Conservation (phyloP, 2,113 vertebrate genomes). For the Argyrosomus japonicus region DNA sequence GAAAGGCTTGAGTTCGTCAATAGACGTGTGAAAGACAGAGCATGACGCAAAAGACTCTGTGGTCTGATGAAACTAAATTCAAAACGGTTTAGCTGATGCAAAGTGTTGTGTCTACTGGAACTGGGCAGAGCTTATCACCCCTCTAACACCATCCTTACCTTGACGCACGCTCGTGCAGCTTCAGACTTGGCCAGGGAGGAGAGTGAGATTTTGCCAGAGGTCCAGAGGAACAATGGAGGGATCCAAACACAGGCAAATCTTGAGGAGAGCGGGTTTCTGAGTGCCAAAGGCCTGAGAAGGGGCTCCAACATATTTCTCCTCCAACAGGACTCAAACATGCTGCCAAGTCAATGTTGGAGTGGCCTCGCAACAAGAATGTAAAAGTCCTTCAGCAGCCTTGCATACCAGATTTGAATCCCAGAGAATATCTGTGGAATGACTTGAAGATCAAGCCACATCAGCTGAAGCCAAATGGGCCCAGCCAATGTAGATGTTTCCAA, state of each 20-base stretch:
- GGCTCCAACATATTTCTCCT: conserved; percentile 50
- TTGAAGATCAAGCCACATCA: conserved; percentile 11
- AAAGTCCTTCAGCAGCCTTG: conserved; percentile 53
- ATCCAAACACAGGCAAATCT: conserved; percentile 54
- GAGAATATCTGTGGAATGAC: conserved; percentile 50
- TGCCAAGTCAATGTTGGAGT: conserved; percentile 62
- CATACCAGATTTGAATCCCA: conserved; percentile 48
- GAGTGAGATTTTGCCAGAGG: conserved; percentile 49
- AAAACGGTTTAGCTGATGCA: conserved; percentile 1
- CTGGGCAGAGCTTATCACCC: conserved; percentile 35
- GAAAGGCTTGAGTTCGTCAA: conserved; percentile 26
- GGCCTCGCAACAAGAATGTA: conserved; percentile 61
- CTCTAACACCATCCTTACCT: conserved; percentile 32
- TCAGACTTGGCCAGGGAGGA: conserved; percentile 38
- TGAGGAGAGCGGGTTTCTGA: conserved; percentile 48
- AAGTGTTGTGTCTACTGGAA: conserved; percentile 15
- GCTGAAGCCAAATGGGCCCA: conserved; percentile 15
- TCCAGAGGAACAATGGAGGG: conserved; percentile 47
- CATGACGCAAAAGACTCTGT: conserved; percentile 31
- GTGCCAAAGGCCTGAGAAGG: conserved; percentile 59
- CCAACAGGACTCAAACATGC: conserved; percentile 37
- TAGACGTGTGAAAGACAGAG: not conserved
- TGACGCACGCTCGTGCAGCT: conserved; percentile 21
- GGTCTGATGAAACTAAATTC: conserved; percentile 28
- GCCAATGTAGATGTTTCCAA: conserved; percentile 32